These are phyloP conservation scores for Acrossocheilus fasciatus DNA, from an alignment of 2,797 vertebrate genomes.

Conservation along the genomic window DNA sequence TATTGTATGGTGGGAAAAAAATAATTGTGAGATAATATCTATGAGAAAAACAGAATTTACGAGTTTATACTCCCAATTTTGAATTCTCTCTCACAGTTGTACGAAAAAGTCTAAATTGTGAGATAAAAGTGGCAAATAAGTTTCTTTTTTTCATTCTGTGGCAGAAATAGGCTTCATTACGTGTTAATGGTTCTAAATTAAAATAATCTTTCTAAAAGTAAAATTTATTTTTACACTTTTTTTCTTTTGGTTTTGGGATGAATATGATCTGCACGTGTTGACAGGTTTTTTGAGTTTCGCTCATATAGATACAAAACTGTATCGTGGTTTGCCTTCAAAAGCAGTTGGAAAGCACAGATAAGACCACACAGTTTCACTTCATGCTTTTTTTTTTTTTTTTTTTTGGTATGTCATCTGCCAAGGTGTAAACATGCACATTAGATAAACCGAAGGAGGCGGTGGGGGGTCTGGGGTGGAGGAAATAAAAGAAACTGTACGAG, in stretches of 20 bases:
- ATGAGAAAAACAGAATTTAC: too few relatives aligned
- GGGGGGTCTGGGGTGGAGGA: slow-evolving; percentile 49
- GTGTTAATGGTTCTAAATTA: neutral
- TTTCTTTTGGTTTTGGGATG: neutral
- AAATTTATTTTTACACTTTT: neutral
- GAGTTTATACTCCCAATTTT: neutral
- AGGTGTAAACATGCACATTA: slow-evolving; percentile 38
- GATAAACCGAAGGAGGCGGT: slow-evolving; percentile 33
- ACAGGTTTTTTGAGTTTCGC: neutral
- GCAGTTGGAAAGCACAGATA: slow-evolving; percentile 75
- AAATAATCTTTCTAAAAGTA: too few relatives aligned
- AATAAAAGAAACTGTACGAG: neutral
- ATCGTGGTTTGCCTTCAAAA: slow-evolving; percentile 47
- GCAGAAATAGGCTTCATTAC: neutral
- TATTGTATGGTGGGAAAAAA: neutral
- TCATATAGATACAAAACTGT: slow-evolving; percentile 31
- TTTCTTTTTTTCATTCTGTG: neutral
- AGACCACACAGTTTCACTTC: slow-evolving; percentile 70
- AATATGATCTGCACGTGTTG: neutral
- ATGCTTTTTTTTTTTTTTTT: slow-evolving; percentile 3
- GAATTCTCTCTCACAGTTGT: neutral
- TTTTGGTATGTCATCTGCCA: neutral
- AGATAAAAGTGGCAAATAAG: neutral
- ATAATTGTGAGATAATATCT: too few relatives aligned
- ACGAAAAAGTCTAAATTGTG: neutral